phyloP scores from a whole-genome alignment of 2,888 invertebrate genomes.

The Palloptera scutellata region DNA sequence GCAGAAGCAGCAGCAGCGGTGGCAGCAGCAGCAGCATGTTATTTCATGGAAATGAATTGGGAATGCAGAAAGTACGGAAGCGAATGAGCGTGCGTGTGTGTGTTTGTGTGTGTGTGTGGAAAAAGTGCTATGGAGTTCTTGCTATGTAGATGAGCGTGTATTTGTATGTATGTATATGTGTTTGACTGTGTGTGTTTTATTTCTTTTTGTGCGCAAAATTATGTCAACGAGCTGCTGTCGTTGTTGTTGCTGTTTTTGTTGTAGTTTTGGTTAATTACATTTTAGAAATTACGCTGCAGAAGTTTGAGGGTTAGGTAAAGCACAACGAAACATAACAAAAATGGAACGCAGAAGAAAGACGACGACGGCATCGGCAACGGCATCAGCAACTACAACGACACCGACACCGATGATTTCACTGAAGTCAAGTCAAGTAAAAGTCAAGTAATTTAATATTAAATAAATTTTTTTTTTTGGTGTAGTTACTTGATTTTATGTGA shows the following conservation, averaged over 20 bases:
- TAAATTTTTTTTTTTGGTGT: neutral
- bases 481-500: too few species aligned
- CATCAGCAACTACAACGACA: neutral
- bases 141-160: constrained; percentile 35
- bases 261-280: constrained; percentile 58
- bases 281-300: constrained; percentile 61
- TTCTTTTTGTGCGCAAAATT: constrained; percentile 47
- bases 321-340: constrained; percentile 21
- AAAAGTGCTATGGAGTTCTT: neutral
- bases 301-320: constrained; percentile 59
- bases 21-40: too few species aligned
- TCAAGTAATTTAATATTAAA: neutral
- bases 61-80: constrained; percentile 33
- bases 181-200: constrained; percentile 28
- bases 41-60: constrained; percentile 14
- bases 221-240: constrained; percentile 56
- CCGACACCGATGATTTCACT: neutral
- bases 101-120: neutral
- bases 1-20: too few species aligned
- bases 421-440: neutral
- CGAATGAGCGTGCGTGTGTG: neutral
- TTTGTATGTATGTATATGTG: constrained; percentile 27
- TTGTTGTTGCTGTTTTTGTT: constrained; percentile 36
- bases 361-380: neutral
- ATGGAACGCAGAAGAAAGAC: neutral